Evolutionary conservation across 2,113 vertebrate species (phyloP).

Genomic region (Cottus gobio): DNA sequence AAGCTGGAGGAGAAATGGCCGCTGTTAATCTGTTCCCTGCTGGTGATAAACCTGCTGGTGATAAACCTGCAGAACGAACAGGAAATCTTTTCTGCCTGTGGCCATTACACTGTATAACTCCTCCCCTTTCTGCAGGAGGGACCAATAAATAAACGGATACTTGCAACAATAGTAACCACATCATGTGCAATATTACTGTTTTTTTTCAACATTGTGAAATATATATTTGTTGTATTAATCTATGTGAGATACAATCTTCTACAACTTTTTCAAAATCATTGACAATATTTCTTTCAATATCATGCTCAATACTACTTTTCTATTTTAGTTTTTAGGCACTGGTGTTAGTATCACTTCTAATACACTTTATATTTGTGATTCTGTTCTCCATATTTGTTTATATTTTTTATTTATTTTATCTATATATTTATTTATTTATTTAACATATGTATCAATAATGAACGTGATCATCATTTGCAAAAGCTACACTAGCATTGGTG

Average conservation of each 20-base stretch:
- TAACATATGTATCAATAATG: background rate
- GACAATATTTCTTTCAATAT: background rate
- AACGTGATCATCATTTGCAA: background rate
- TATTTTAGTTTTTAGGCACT: no score
- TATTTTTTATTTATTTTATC: no score
- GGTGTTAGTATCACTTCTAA: no score
- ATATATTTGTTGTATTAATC: background rate
- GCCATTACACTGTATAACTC: background rate
- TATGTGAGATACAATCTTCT: no score
- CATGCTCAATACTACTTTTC: background rate
- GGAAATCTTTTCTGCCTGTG: background rate
- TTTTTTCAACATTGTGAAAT: background rate
- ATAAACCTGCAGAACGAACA: background rate
- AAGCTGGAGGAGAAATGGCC: constrained; percentile 45
- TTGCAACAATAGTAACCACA: background rate
- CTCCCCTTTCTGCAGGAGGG: background rate
- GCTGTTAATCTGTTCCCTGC: background rate
- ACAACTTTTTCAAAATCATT: no score
- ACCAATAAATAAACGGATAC: background rate
- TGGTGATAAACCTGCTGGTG: background rate
- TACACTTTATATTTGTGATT: background rate
- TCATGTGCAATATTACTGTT: background rate
- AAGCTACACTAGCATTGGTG: background rate
- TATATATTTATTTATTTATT: no score
- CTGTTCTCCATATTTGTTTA: background rate